phyloP scores from a whole-genome alignment of 2,113 vertebrate genomes.

The Nycticebus coucang region DNA sequence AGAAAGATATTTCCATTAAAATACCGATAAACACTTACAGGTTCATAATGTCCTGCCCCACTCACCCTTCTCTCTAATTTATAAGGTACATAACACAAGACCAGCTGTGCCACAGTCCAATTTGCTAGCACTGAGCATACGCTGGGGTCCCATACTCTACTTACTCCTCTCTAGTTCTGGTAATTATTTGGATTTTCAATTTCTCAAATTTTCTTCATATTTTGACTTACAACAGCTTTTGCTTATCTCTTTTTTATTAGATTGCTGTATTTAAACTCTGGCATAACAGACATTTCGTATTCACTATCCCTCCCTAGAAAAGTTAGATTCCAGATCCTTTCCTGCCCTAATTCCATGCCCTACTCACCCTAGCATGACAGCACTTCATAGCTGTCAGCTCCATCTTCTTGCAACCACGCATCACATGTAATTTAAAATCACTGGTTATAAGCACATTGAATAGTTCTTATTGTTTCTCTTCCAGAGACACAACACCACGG shows the following conservation, averaged over 20 bases:
- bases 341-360: not conserved
- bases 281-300: not conserved
- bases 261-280: not conserved
- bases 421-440: not conserved
- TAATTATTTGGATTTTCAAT: not conserved
- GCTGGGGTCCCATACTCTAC: accelerated
- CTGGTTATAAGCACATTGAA: not conserved
- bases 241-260: not conserved
- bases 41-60: not conserved
- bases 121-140: not conserved
- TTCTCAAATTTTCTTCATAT: not conserved
- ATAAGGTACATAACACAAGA: not conserved
- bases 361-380: not conserved
- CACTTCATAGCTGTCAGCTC: not conserved
- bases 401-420: not conserved
- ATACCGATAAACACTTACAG: not conserved
- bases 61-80: not conserved
- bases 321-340: not conserved
- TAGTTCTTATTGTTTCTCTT: not conserved
- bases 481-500: not conserved
- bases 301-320: not conserved
- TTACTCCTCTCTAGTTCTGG: not conserved
- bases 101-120: not conserved
- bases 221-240: not conserved
- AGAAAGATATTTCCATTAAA: not conserved